Percentiles rank a stretch among this genome's conserved stretches.
Conservation (phyloP, 2,797 vertebrate genomes). For the Hemibagrus guttatus region DNA sequence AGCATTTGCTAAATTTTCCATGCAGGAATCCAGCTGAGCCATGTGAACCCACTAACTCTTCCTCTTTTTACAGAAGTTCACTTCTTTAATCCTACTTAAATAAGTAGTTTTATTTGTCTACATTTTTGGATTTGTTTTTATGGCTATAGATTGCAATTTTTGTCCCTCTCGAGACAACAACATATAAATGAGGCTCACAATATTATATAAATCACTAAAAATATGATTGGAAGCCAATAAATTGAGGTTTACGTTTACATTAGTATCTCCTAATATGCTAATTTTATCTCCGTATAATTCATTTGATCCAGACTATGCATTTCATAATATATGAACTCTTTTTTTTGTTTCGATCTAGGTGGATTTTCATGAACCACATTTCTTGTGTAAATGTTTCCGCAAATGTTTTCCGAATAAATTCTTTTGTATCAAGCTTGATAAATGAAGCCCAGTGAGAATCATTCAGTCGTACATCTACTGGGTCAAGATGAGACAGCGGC, state of each 20-base stretch:
- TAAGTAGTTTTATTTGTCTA: neutral
- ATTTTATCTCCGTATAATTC: neutral
- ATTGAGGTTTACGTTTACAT: neutral
- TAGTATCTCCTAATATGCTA: neutral
- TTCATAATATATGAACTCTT: neutral
- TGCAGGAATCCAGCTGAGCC: neutral
- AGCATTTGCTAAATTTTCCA: neutral
- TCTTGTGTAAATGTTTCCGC: neutral
- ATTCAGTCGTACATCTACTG: neutral
- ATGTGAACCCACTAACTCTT: neutral
- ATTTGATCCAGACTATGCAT: neutral
- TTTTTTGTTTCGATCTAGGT: neutral
- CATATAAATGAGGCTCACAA: neutral
- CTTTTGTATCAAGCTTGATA: neutral
- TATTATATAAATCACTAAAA: neutral
- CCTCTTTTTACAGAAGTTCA: neutral
- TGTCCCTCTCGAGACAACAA: neutral
- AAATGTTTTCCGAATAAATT: neutral
- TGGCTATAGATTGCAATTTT: neutral
- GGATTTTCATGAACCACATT: neutral
- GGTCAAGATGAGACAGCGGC: neutral
- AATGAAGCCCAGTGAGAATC: slow-evolving; percentile 1
- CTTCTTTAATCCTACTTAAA: neutral
- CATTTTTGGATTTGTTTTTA: neutral
- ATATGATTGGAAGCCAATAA: neutral